A percentile compares a stretch with the other conserved stretches of the same genome.
Evolutionary conservation across 2,113 vertebrate genomes (phyloP).

Genomic region (Chinchilla lanigera): DNA sequence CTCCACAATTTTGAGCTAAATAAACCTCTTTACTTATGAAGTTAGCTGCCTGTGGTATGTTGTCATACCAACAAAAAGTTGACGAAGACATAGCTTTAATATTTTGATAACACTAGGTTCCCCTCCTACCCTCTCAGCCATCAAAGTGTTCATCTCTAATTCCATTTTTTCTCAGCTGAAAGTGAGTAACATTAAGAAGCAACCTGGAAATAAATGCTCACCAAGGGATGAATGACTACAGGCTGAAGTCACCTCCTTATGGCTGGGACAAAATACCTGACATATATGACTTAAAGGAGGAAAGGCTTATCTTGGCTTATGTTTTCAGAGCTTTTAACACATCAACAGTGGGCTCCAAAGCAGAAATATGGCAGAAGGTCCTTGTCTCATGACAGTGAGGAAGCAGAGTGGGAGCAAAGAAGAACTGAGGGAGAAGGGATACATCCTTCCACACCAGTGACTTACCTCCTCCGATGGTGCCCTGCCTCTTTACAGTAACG

Average conservation of each 20-base stretch:
- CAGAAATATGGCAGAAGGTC: neutral
- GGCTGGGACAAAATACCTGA: neutral
- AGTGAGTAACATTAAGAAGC: neutral
- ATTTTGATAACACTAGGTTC: neutral
- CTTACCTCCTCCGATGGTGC: neutral
- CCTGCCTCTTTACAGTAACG: neutral
- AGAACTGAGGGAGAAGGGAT: neutral
- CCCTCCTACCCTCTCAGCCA: neutral
- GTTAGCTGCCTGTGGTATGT: neutral
- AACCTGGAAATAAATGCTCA: neutral
- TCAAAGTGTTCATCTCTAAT: neutral
- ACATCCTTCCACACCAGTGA: neutral
- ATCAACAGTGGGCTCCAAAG: neutral
- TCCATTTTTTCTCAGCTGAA: neutral
- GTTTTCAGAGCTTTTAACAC: neutral
- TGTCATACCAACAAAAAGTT: neutral
- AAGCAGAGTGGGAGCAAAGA: neutral
- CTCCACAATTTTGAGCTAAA: neutral
- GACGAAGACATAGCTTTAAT: neutral
- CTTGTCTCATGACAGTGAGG: neutral
- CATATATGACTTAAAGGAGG: neutral
- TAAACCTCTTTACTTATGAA: neutral
- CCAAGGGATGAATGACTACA: neutral
- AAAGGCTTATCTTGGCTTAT: neutral
- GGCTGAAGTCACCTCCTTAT: neutral